Base-by-base conservation (phyloP, 2,888 invertebrate genomes). In the Hylaea fasciaria region DNA sequence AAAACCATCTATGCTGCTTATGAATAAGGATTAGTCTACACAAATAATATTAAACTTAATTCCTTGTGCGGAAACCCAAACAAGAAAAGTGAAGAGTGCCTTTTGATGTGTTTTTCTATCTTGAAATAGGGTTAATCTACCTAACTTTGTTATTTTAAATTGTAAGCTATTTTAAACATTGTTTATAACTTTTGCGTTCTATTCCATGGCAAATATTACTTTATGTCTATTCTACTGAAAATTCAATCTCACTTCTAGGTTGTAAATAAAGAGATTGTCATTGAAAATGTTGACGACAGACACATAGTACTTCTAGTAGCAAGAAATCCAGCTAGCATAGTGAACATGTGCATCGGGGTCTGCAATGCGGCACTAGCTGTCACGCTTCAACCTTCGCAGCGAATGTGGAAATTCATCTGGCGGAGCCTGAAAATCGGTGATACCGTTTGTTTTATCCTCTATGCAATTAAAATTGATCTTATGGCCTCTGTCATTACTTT, bases 291-390 rank as follows among this genome's bases (percentile, higher is more conserved):
- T 10, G 7, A 9, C 9, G 32, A 32, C 32, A 32, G 7, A 32
- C 5, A 32, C 32, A 32, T 32, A 9, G 32, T 1, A 8, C 9
- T 32, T 10, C 12, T 37, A 37, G 12, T 32, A 32, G 32, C 32
- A 32, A 32, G 32, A 7, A 37, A n/a, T 37, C n/a, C 10, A n/a
- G 37, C 37, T 37, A 37, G 12, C n/a, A n/a, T 37, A 10, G 37
- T 37, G 10, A 41, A 10, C 37, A n/a, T 37, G 39, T 51, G 43
- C 54, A 55, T 46, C 8, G 49, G 32, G 32, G 52, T 14, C 56
- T 61, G 61, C 61, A 61, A 35, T 61, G 61, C 61, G 56, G 44
- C 55, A 55, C 46, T 49, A 9, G 43, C 35, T 37, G 32, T n/a
- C 39, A 32, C n/a, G n/a, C 35, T 9, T 16, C 43, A 44, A 53